Percentiles rank a stretch among this genome's conserved stretches.
Conservation (phyloP, 2,888 invertebrate genomes). For the Lepidocyrtinus sp. region DNA sequence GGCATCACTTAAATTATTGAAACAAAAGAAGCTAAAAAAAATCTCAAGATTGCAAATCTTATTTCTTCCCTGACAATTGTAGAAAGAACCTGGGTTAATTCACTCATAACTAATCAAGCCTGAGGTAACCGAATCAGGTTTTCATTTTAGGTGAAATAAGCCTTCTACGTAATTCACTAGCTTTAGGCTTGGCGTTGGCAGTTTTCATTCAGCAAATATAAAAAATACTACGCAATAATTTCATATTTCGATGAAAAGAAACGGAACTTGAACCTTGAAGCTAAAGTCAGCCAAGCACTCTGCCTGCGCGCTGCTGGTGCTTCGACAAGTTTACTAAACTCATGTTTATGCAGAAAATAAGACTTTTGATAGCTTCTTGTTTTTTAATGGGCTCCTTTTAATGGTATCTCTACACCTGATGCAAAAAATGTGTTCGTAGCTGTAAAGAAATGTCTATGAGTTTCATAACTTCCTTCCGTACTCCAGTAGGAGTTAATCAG, state of each 20-base stretch:
- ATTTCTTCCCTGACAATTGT: no score
- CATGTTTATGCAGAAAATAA: background rate
- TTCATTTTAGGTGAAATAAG: constrained; percentile 20
- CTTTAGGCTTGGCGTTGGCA: constrained; percentile 12
- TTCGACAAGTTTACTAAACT: background rate
- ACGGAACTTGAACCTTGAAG: constrained; percentile 42
- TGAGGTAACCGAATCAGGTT: constrained; percentile 49
- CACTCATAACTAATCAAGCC: constrained; percentile 17
- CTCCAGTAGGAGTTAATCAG: background rate
- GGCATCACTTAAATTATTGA: no score
- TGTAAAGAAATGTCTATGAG: background rate
- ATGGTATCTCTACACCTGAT: background rate
- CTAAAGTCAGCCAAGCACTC: constrained; percentile 1
- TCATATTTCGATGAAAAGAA: constrained; percentile 14
- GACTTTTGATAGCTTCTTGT: background rate
- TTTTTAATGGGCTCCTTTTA: no score
- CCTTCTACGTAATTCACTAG: constrained; percentile 6
- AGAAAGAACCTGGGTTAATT: background rate
- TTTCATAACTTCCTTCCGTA: constrained; percentile 36
- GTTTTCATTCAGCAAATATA: constrained; percentile 1
- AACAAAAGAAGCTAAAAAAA: no score
- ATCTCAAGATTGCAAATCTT: no score
- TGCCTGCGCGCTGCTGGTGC: background rate
- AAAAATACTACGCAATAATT: no score
- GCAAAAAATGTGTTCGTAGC: background rate